Percentiles rank a stretch among this genome's conserved stretches.
phyloP scores from a whole-genome alignment of 1,140 invertebrate genomes.

The Metopolophium dirhodum region DNA sequence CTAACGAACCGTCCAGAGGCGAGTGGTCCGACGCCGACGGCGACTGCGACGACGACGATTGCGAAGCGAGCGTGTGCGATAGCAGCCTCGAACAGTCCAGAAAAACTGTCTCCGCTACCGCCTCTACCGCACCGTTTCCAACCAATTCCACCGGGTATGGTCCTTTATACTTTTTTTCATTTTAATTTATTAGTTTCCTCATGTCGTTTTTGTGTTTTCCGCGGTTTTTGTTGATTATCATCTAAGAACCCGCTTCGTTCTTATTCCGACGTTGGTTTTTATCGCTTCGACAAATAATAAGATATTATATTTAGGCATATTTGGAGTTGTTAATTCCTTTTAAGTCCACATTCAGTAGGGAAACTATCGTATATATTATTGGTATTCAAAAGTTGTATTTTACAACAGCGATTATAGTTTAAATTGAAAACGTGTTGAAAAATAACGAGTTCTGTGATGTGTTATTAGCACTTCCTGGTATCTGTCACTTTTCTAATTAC shows the following conservation, averaged over 20 bases:
- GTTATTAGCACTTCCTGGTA: neutral
- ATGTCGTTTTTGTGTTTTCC: too few relatives aligned
- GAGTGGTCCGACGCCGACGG: constrained; percentile 21
- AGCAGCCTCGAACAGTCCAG: constrained; percentile 31
- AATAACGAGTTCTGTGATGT: neutral
- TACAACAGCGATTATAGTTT: neutral
- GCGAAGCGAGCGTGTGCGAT: neutral
- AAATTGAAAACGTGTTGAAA: neutral
- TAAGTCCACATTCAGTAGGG: neutral
- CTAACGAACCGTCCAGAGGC: constrained; percentile 29
- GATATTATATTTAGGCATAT: too few relatives aligned
- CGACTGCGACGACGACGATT: neutral
- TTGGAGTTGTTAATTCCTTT: neutral
- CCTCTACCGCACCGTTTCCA: neutral
- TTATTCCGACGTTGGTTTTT: too few relatives aligned
- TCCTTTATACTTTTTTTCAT: neutral
- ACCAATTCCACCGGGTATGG: constrained; percentile 41
- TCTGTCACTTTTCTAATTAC: neutral
- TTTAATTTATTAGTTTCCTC: neutral
- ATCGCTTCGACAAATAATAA: too few relatives aligned
- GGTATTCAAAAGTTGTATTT: neutral
- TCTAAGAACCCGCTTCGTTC: too few relatives aligned
- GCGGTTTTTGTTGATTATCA: too few relatives aligned
- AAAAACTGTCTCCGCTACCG: neutral
- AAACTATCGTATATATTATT: neutral